Conservation (phyloP, 2,797 vertebrate species). For the Pelobates cultripes region DNA sequence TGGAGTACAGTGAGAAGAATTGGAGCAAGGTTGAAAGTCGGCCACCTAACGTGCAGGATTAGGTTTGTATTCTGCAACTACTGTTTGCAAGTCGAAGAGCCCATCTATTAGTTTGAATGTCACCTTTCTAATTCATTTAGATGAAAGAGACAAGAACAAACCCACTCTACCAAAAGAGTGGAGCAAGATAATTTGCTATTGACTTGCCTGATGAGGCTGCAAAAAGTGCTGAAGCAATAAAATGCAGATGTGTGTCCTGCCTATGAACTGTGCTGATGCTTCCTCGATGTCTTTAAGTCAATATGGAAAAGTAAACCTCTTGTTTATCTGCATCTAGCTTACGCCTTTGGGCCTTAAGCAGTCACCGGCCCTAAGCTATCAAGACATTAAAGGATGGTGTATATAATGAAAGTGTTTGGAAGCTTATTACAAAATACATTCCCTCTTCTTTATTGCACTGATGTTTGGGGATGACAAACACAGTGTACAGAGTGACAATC, state of each 20-base stretch:
- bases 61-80: neutral
- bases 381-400: conserved; percentile 36
- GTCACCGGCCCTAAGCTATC: conserved; percentile 30
- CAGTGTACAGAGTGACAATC: conserved; percentile 5
- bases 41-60: neutral
- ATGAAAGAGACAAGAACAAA: conserved; percentile 46
- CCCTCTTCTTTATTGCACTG: conserved; percentile 9
- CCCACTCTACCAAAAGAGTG: conserved; percentile 22
- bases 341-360: conserved; percentile 28
- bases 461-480: conserved; percentile 34
- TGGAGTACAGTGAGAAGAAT: neutral
- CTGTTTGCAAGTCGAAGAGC: neutral
- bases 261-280: conserved; percentile 32
- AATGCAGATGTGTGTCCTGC: conserved; percentile 50
- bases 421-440: conserved; percentile 43
- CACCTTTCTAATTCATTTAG: conserved; percentile 48
- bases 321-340: conserved; percentile 32
- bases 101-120: conserved; percentile 15
- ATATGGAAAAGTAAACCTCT: conserved; percentile 27
- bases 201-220: conserved; percentile 37
- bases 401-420: conserved; percentile 29
- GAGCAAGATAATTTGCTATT: conserved; percentile 42
- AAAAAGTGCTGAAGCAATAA: conserved; percentile 49
- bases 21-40: neutral
- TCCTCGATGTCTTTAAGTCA: conserved; percentile 6